Evolutionary conservation across 2,113 vertebrate species (phyloP), one percentile per base, ranked within the genome.

Genomic region (Tonatia bakeri): DNA sequence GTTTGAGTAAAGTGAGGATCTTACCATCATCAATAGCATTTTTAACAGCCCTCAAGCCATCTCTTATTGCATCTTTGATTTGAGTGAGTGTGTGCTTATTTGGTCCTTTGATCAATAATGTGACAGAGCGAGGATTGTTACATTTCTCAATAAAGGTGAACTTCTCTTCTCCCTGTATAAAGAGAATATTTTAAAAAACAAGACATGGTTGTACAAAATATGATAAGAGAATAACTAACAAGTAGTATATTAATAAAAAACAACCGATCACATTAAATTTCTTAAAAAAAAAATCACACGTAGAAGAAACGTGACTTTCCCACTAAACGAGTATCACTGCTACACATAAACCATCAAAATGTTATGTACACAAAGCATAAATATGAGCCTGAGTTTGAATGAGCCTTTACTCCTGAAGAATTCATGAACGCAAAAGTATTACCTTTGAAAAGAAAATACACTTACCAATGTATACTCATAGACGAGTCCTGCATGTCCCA

Each of bases 21-120:
- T 98, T 86, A 99, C 99, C 99, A 75, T 99, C 99, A 97, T 99
- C 99, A 0, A 99, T 99, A n/a, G 99, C 99, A 0, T 99, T 99
- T 96, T 99, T 99, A 33, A 99, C 99, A 0, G 99, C 99, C 3
- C 99, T 98, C 94, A 99, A 98, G 3, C 99, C 99, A 4, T 99
- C 99, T 95, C 99, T 98, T 4, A 99, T 98, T 0, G 99, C 99
- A 12, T 99, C 99, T 98, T 99, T 99, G 98, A 99, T 99, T 83
- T 99, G 99, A 4, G 98, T 99, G 1, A 99, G 98, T 0, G 99
- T 99, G 96, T 99, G 99, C 96, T 99, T 99, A 97, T 99, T 99
- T 16, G 99, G 99, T 36, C 99, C 99, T 97, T 99, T 99, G 97
- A 99, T 97, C 98, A 99, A 97, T 94, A 99, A 98, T 0, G 99